Conservation (phyloP, 2,888 invertebrate genomes). For the Cerastis leucographa region DNA sequence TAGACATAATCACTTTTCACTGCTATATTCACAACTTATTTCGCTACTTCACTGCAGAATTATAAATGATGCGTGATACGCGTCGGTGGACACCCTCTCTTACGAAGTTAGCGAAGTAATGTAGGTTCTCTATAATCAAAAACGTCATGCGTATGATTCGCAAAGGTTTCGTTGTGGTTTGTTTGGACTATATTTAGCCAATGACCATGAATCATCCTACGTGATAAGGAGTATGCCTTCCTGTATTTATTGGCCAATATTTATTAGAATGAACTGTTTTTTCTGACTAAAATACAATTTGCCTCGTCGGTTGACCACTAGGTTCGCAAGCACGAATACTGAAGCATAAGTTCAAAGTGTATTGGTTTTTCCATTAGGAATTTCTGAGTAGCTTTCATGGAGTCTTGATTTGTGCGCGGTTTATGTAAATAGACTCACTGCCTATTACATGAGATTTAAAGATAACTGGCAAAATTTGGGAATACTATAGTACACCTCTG, state of each 20-base stretch:
- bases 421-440: background rate
- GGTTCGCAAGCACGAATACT: background rate
- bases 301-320: background rate
- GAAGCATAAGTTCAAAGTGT: background rate
- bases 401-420: background rate
- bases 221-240: slow-evolving; percentile 11
- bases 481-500: background rate
- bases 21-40: slow-evolving; percentile 32
- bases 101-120: background rate
- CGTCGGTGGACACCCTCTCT: slow-evolving; percentile 48
- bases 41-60: slow-evolving; percentile 10
- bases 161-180: background rate
- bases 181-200: slow-evolving; percentile 18
- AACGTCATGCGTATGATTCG: slow-evolving; percentile 6
- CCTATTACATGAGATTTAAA: background rate
- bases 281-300: background rate
- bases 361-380: no score
- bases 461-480: background rate
- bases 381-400: background rate
- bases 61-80: slow-evolving; percentile 23
- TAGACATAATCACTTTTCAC: slow-evolving; percentile 26
- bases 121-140: background rate
- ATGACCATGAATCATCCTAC: background rate
- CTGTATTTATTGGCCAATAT: background rate
- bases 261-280: background rate